Conservation (phyloP, 2,797 vertebrate genomes). For the Bryconaethiops microstoma region DNA sequence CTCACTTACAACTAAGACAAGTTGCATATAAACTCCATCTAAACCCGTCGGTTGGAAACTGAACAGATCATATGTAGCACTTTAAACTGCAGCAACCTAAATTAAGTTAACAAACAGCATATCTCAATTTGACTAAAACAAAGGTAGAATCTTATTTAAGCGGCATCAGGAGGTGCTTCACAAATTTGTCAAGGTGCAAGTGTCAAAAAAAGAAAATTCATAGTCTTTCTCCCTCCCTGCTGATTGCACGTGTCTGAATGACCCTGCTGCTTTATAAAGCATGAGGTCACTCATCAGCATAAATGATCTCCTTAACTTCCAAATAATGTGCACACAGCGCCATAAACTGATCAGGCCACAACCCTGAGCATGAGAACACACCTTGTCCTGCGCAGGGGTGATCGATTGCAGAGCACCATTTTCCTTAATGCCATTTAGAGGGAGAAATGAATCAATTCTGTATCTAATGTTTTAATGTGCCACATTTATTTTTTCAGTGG, state of each 20-base stretch:
- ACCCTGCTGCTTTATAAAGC: constrained; percentile 57
- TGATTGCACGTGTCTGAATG: constrained; percentile 24
- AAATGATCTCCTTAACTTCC: constrained; percentile 64
- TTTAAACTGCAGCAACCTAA: no score
- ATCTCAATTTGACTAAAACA: background rate
- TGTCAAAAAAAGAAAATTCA: background rate
- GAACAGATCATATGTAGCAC: no score
- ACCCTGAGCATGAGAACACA: constrained; percentile 60
- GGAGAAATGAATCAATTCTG: constrained; percentile 71
- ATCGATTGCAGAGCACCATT: constrained; percentile 60
- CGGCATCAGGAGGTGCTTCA: background rate
- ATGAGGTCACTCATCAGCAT: constrained; percentile 66
- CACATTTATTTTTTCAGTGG: constrained; percentile 67
- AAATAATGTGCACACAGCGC: constrained; percentile 57
- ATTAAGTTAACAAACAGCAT: no score
- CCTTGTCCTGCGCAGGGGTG: constrained; percentile 40
- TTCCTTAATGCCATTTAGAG: constrained; percentile 68
- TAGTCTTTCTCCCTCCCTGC: background rate
- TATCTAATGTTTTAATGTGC: constrained; percentile 71
- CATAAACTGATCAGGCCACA: constrained; percentile 68
- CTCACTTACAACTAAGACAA: no score
- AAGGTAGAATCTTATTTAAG: background rate
- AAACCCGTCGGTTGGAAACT: no score
- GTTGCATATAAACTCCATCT: no score
- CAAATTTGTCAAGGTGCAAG: background rate